phyloP scores from a whole-genome alignment of 2,797 vertebrate species.

The Tenualosa ilisha region DNA sequence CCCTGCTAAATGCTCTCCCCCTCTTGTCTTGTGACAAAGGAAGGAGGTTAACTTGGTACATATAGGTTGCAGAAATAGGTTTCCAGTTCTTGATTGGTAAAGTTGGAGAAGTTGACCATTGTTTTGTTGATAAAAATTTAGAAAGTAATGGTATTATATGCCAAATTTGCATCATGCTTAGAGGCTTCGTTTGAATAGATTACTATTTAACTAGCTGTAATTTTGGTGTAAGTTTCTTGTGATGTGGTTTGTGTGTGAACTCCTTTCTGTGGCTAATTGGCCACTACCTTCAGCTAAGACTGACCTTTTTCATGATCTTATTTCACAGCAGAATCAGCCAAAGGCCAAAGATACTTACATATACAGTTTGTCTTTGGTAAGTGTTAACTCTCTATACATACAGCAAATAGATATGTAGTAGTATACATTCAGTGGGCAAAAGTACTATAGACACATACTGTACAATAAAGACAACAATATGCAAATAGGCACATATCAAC shows the following conservation, averaged over 20 bases:
- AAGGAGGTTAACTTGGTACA: background rate
- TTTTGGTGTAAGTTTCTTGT: background rate
- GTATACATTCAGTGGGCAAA: too few species aligned
- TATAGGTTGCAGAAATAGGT: background rate
- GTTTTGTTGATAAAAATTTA: background rate
- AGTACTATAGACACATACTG: too few species aligned
- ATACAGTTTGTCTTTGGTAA: too few species aligned
- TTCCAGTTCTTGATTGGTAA: background rate
- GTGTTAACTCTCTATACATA: too few species aligned
- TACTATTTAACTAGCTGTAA: background rate
- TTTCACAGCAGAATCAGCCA: background rate
- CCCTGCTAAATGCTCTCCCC: constrained; percentile 39
- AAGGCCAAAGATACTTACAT: too few species aligned
- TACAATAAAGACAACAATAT: too few species aligned
- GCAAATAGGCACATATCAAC: too few species aligned
- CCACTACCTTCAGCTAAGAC: background rate
- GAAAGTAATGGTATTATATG: background rate
- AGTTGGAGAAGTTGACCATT: too few species aligned
- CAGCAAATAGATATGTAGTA: too few species aligned
- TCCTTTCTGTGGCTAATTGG: background rate
- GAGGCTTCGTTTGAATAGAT: too few species aligned
- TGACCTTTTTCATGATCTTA: background rate
- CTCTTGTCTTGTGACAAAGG: constrained; percentile 24
- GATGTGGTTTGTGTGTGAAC: background rate
- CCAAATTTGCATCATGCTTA: background rate